Conservation (phyloP, 2,797 vertebrate genomes). For the Rhabdophis nuchalis region DNA sequence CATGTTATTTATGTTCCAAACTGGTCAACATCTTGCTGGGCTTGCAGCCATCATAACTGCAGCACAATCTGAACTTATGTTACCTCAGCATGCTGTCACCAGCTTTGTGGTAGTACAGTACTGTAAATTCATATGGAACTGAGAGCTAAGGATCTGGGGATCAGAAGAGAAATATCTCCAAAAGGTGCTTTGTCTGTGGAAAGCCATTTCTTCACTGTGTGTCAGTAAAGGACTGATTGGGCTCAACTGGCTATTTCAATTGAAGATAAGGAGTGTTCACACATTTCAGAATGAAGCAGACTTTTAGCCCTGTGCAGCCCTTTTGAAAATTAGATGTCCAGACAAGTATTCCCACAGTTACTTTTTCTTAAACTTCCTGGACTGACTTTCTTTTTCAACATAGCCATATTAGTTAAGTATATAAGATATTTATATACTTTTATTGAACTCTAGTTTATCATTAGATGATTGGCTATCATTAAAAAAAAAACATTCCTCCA, state of each 20-base stretch:
- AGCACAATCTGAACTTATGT: conserved; percentile 12
- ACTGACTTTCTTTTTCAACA: neutral
- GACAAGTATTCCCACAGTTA: neutral
- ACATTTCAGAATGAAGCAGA: neutral
- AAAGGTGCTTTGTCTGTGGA: neutral
- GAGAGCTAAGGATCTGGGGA: neutral
- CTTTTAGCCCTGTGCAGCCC: neutral
- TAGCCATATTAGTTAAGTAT: neutral
- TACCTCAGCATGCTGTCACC: neutral
- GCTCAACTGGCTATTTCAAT: neutral
- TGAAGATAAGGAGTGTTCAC: neutral
- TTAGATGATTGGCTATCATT: neutral
- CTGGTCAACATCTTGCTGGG: conserved; percentile 9
- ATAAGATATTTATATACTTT: neutral
- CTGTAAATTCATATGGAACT: neutral
- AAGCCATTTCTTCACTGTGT: neutral
- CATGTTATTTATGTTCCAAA: neutral
- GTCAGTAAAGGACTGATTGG: neutral
- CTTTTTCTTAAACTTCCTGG: neutral
- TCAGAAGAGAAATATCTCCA: neutral
- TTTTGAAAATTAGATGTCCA: neutral
- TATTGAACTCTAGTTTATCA: neutral
- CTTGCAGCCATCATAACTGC: conserved; percentile 21
- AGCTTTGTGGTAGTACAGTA: conserved; percentile 1
- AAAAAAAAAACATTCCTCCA: neutral